Conservation (phyloP, 1,140 invertebrate species). For the Potamilus streckersoni region DNA sequence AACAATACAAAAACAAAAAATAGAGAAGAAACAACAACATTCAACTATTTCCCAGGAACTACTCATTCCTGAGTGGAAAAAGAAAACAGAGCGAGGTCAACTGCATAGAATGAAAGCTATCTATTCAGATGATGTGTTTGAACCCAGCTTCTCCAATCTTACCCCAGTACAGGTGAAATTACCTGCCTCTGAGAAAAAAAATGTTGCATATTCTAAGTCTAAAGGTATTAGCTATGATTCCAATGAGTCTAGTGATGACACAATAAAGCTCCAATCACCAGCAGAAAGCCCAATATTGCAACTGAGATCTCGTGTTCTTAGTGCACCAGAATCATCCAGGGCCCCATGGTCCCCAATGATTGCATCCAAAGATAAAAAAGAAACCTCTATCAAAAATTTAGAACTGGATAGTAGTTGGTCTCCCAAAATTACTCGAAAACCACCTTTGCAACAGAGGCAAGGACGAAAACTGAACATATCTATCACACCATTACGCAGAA, state of each 20-base stretch:
- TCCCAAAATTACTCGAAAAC: slow-evolving; percentile 15
- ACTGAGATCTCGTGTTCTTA: too few species aligned
- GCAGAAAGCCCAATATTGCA: slow-evolving; percentile 11
- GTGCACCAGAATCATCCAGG: too few species aligned
- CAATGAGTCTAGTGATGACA: slow-evolving; percentile 31
- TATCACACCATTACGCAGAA: slow-evolving; percentile 33
- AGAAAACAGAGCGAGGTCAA: slow-evolving; percentile 19
- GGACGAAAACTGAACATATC: slow-evolving; percentile 20
- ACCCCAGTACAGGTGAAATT: too few species aligned
- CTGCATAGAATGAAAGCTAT: slow-evolving; percentile 12
- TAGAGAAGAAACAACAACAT: too few species aligned
- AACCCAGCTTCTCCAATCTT: not conserved
- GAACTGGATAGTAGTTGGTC: slow-evolving; percentile 3
- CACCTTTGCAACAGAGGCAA: slow-evolving; percentile 2
- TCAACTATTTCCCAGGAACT: slow-evolving; percentile 42
- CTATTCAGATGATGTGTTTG: slow-evolving; percentile 20
- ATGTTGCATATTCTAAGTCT: not conserved
- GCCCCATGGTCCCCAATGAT: too few species aligned
- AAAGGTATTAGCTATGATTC: slow-evolving; percentile 21
- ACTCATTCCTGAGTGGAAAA: slow-evolving; percentile 41
- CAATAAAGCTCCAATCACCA: slow-evolving; percentile 22
- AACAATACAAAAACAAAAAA: slow-evolving; percentile 19
- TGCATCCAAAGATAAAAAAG: too few species aligned
- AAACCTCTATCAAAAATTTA: too few species aligned
- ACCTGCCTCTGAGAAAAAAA: too few species aligned